Evolutionary conservation across 2,113 vertebrate species (phyloP), one percentile per base, ranked within the genome.

Genomic region (Gymnarchus niloticus): DNA sequence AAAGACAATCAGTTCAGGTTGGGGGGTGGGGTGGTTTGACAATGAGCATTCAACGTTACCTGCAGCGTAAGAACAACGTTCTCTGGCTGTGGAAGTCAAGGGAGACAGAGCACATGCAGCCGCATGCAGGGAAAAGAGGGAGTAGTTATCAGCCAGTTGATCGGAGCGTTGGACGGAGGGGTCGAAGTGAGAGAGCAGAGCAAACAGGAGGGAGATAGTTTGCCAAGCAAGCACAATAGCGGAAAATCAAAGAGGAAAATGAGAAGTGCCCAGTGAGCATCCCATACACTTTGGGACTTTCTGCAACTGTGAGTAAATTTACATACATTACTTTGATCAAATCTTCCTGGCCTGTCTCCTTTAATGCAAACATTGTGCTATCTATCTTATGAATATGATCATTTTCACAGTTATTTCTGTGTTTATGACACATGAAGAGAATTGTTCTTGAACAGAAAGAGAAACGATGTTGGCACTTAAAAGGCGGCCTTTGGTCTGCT

Each of bases 1-100:
- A 37, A 51, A 9, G 21, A 49, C 3, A 80, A 25, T 12, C 41
- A 46, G 8, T 9, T 23, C 44, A 46, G 19, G 17, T 23, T n/a
- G 77, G 77, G 10, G 25, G 25, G 25, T 9, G 49, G 0, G 48
- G 52, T 56, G 14, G 56, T 2, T 17, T 17, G 56, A 9, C 80
- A 33, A n/a, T 46, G 80, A 81, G 51, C 25, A 1, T 52, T 28
- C 49, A 81, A 14, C 21, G 51, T 81, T 81, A 81, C 80, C 80
- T 81, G 80, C n/a, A 81, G 80, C 48, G 33, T 81, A 21, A 81
- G 80, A 54, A 81, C 80, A 81, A 81, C 5, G 80, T 81, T 81
- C 80, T 81, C 80, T 81, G 80, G 80, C 80, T 81, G 80, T 28
- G 12, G 49, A 52, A 19, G 41, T 33, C 21, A 51, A 23, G 23